phyloP scores from a whole-genome alignment of 1,140 invertebrate genomes.

The Drosophila mauritiana region DNA sequence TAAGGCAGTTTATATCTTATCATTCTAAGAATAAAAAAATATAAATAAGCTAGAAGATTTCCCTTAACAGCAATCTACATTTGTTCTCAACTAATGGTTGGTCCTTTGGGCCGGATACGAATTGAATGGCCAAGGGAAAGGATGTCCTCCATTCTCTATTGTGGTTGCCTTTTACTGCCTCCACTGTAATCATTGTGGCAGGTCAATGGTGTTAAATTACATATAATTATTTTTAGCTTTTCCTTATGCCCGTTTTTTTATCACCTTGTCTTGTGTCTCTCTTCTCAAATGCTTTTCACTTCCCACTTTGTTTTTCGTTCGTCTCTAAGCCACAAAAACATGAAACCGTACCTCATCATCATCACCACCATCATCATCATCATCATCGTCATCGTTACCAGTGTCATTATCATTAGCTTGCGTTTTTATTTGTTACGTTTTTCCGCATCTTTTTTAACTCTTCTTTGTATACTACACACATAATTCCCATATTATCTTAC shows the following conservation, averaged over 20 bases:
- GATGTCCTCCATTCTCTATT: neutral
- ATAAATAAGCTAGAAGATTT: too few species aligned
- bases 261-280: conserved; percentile 11
- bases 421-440: conserved; percentile 33
- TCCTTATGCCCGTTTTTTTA: conserved; percentile 1
- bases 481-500: neutral
- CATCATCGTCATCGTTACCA: conserved; percentile 6
- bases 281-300: conserved; percentile 55
- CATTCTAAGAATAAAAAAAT: too few species aligned
- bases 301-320: conserved; percentile 11
- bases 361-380: conserved; percentile 15
- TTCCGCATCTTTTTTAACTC: conserved; percentile 20
- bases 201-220: conserved; percentile 77
- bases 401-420: neutral
- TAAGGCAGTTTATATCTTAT: too few species aligned
- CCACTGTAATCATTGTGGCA: conserved; percentile 56
- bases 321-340: conserved; percentile 52
- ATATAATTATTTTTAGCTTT: conserved; percentile 68
- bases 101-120: too few species aligned
- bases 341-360: conserved; percentile 11
- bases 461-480: neutral
- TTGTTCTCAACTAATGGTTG: too few species aligned
- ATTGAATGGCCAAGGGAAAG: too few species aligned
- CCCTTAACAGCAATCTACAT: too few species aligned
- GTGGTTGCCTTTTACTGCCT: neutral